phyloP scores from a whole-genome alignment of 37 sponge, comb jelly and placozoan genomes.

The Oscarella lobularis region DNA sequence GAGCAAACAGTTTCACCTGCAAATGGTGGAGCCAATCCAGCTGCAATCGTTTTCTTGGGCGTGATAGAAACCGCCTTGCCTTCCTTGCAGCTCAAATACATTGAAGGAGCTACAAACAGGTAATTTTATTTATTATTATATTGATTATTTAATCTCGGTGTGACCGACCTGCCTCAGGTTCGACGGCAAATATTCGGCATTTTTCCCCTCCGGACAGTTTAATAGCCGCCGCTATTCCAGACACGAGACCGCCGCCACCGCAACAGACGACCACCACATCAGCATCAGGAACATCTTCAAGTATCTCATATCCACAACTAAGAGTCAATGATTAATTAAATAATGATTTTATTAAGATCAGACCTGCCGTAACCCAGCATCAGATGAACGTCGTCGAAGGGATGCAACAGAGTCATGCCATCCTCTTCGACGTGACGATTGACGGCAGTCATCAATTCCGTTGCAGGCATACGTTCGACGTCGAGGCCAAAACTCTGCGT shows the following conservation, averaged over 20 bases:
- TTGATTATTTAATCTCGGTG: neutral
- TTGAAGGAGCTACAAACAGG: constrained; percentile 39
- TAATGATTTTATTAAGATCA: neutral
- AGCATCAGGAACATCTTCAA: constrained; percentile 21
- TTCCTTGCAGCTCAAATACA: constrained; percentile 41
- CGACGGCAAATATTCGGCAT: constrained; percentile 20
- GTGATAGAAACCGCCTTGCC: constrained; percentile 21
- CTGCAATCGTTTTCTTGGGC: constrained; percentile 22
- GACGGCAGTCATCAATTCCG: constrained; percentile 21
- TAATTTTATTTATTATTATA: neutral
- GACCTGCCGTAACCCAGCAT: constrained; percentile 42
- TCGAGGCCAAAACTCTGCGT: constrained; percentile 25
- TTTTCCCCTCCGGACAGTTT: constrained; percentile 15
- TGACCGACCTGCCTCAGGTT: constrained; percentile 28
- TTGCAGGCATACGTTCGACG: constrained; percentile 22
- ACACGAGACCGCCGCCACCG: constrained; percentile 54
- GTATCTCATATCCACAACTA: constrained; percentile 31
- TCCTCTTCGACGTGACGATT: constrained; percentile 14
- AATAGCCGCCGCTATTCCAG: constrained; percentile 39
- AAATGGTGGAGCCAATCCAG: constrained; percentile 43
- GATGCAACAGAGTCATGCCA: constrained; percentile 35
- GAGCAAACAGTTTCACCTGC: too few species aligned
- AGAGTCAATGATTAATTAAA: neutral
- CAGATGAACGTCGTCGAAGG: constrained; percentile 37
- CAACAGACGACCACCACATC: constrained; percentile 51